Conservation (phyloP, 2,797 vertebrate species). For the Sebastes variabilis region DNA sequence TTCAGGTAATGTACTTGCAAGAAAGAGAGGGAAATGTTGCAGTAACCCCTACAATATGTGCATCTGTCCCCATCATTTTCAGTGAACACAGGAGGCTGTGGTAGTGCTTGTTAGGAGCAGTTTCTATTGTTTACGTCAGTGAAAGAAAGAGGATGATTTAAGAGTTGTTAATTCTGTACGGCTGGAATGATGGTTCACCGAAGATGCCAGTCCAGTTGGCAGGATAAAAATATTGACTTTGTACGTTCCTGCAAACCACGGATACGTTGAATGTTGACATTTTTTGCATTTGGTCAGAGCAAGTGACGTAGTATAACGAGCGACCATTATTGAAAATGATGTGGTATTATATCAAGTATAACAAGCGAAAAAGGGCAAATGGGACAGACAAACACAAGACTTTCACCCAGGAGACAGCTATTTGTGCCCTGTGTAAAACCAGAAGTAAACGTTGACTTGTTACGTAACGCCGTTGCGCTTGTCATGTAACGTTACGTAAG, state of each 20-base stretch:
- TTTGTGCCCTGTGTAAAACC: too few species aligned
- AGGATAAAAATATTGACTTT: background rate
- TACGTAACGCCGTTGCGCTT: too few species aligned
- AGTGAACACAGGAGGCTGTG: background rate
- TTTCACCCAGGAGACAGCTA: too few species aligned
- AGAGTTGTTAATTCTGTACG: background rate
- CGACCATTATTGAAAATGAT: too few species aligned
- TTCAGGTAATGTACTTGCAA: background rate
- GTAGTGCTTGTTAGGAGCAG: background rate
- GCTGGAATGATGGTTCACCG: too few species aligned
- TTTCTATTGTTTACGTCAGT: background rate
- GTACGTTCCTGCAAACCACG: background rate
- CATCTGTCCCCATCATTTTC: background rate
- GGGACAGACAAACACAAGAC: too few species aligned
- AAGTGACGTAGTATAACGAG: too few species aligned
- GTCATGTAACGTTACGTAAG: too few species aligned
- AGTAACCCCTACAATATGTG: background rate
- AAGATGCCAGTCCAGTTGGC: accelerated
- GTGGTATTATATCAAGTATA: too few species aligned
- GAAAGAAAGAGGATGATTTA: background rate
- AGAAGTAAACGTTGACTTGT: too few species aligned
- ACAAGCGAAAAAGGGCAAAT: too few species aligned
- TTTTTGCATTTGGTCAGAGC: background rate
- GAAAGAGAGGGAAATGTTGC: background rate
- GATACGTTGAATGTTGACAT: background rate